Conservation (phyloP, 2,797 vertebrate species). For the Pangasius mekongensis region DNA sequence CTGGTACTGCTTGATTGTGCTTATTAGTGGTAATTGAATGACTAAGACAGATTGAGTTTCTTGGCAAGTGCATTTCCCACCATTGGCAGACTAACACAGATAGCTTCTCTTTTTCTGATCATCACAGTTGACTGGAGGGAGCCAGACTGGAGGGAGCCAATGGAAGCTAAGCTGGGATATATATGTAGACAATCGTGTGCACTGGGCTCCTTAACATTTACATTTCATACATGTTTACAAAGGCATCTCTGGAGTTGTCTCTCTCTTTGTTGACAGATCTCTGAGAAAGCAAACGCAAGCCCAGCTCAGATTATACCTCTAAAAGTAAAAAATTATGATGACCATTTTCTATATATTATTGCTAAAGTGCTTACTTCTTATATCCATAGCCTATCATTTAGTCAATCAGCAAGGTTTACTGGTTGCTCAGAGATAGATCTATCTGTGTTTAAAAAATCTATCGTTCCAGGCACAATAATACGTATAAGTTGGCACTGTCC, state of each 20-base stretch:
- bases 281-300: slow-evolving; percentile 13
- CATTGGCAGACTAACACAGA: slow-evolving; percentile 21
- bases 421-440: background rate
- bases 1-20: background rate
- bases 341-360: slow-evolving; percentile 31
- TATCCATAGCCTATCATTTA: background rate
- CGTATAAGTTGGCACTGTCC: background rate
- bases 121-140: slow-evolving; percentile 2
- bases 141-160: slow-evolving; percentile 20
- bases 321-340: slow-evolving; percentile 27
- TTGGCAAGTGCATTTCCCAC: slow-evolving; percentile 11
- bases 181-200: background rate
- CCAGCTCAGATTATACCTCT: slow-evolving; percentile 23
- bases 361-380: background rate
- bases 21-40: slow-evolving; percentile 31
- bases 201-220: background rate
- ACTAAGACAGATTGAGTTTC: slow-evolving; percentile 22
- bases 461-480: background rate
- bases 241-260: background rate
- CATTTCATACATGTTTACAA: background rate
- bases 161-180: background rate
- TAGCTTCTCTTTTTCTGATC: slow-evolving; percentile 44
- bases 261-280: slow-evolving; percentile 31
- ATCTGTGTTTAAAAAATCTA: background rate
- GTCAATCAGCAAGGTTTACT: background rate